Percentiles rank a stretch among this genome's conserved stretches.
Conservation (phyloP, 1,140 invertebrate genomes). For the Liolophura sinensis region DNA sequence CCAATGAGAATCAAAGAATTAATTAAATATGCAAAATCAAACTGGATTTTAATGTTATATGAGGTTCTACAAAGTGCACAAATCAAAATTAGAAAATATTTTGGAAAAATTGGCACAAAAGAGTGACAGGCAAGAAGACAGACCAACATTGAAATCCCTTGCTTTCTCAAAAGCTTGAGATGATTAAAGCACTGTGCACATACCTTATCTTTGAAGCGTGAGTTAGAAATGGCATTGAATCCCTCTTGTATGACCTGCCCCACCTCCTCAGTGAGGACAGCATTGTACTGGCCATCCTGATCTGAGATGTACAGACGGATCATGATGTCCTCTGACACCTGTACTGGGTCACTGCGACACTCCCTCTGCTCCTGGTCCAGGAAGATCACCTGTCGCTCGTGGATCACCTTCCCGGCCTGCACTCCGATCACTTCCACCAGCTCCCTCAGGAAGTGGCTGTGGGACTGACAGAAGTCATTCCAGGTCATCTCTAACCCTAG, state of each 20-base stretch:
- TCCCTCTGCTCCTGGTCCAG: slow-evolving; percentile 6
- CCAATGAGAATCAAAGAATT: background rate
- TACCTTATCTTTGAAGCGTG: slow-evolving; percentile 37
- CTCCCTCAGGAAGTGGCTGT: slow-evolving; percentile 26
- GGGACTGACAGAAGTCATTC: slow-evolving; percentile 37
- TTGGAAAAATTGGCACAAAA: no score
- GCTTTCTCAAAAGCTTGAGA: background rate
- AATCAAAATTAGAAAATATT: background rate
- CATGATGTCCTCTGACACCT: slow-evolving; percentile 21
- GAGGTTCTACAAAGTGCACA: background rate
- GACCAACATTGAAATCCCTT: background rate
- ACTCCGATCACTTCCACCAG: slow-evolving; percentile 20
- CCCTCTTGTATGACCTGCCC: slow-evolving; percentile 27
- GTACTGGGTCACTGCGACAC: background rate
- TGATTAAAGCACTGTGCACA: no score
- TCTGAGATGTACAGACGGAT: slow-evolving; percentile 40
- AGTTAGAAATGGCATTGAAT: slow-evolving; percentile 20
- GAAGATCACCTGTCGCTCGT: slow-evolving; percentile 18
- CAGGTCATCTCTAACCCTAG: slow-evolving; percentile 37
- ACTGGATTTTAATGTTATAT: background rate
- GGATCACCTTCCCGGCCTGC: background rate
- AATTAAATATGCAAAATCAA: background rate
- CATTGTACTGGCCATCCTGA: slow-evolving; percentile 32
- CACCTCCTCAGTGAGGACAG: slow-evolving; percentile 27
- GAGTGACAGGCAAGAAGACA: no score